Evolutionary conservation across 1,140 invertebrate species (phyloP).

Genomic region (Lepidurus apus): DNA sequence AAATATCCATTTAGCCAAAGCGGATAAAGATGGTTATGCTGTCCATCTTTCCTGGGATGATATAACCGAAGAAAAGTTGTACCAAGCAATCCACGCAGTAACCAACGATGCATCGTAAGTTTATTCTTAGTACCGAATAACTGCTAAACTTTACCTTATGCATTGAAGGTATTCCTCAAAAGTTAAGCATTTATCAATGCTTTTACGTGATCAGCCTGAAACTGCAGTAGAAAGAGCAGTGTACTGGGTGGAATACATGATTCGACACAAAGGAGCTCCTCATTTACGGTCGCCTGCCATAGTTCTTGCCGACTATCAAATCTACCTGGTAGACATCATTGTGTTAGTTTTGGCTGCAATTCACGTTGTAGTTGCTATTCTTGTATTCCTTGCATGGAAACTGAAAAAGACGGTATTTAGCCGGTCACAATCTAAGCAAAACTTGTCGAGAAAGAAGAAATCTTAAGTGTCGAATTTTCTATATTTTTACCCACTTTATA

Average conservation of each 20-base stretch:
- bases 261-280: conserved; percentile 41
- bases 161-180: conserved; percentile 45
- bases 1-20: too few relatives aligned
- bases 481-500: too few relatives aligned
- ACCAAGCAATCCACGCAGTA: conserved; percentile 29
- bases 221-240: conserved; percentile 52
- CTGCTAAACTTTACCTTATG: too few relatives aligned
- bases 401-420: neutral
- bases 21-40: conserved; percentile 27
- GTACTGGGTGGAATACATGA: conserved; percentile 43
- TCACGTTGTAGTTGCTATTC: neutral
- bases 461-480: too few relatives aligned
- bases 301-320: conserved; percentile 54
- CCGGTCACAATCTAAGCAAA: neutral
- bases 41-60: conserved; percentile 26
- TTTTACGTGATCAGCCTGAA: conserved; percentile 56
- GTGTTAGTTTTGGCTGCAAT: neutral
- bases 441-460: too few relatives aligned
- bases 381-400: neutral
- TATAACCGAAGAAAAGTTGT: conserved; percentile 30
- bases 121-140: neutral
- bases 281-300: conserved; percentile 48
- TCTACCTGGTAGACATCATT: conserved; percentile 51
- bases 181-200: conserved; percentile 50
- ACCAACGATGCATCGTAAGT: conserved; percentile 31